phyloP scores from a whole-genome alignment of 2,888 invertebrate genomes.

The Luperina nickerlii region DNA sequence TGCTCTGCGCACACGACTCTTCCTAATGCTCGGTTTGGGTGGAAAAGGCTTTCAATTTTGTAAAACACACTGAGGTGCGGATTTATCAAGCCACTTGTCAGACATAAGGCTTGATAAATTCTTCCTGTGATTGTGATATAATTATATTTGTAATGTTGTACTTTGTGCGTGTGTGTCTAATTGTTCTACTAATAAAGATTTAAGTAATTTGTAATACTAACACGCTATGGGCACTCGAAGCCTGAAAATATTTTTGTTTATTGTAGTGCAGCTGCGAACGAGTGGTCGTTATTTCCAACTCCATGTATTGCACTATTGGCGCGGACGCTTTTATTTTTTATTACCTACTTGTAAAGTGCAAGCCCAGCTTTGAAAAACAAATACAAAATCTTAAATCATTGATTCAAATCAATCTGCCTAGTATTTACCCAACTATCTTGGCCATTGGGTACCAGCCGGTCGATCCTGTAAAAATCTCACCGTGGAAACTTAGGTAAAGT shows the following conservation, averaged over 20 bases:
- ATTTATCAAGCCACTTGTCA: not conserved
- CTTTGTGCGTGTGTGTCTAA: no score
- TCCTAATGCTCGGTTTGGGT: conserved; percentile 70
- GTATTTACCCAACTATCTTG: not conserved
- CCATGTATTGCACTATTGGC: not conserved
- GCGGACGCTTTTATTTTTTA: not conserved
- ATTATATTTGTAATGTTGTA: not conserved
- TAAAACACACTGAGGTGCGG: not conserved
- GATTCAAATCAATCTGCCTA: not conserved
- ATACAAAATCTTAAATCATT: not conserved
- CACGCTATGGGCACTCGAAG: not conserved
- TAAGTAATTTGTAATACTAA: not conserved
- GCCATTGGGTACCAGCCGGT: not conserved
- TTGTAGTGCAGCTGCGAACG: not conserved
- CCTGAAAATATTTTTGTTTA: not conserved
- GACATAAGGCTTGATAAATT: not conserved
- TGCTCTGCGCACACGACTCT: conserved; percentile 75
- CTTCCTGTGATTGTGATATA: not conserved
- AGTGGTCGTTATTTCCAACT: not conserved
- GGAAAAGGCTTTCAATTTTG: conserved; percentile 65
- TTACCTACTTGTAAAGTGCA: not conserved
- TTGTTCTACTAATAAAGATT: not conserved
- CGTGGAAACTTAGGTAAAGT: no score
- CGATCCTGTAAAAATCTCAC: no score
- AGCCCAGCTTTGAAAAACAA: not conserved